Evolutionary conservation across 2,113 vertebrate species (phyloP), one percentile per base, ranked within the genome.

Genomic region (Pelodiscus sinensis): DNA sequence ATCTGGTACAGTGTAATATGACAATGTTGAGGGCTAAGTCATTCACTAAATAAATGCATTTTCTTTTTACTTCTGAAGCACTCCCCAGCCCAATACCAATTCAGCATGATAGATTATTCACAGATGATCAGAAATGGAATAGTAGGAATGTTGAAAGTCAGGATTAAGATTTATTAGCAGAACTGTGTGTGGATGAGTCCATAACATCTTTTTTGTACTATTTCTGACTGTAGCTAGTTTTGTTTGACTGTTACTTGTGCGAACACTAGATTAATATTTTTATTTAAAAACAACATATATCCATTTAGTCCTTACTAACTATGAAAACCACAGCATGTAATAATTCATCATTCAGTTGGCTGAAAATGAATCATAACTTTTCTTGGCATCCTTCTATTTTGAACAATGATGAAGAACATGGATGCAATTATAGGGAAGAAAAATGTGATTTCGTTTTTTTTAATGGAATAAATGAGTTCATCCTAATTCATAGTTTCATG

Each of bases 311-410:
- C 19, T 21, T 77, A 57, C 2, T 4, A 57, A 15, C 31, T 77
- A 1, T 91, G 6, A 35, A 60, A 60, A 15, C 1, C 44, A 15
- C 14, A 38, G 14, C 44, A 24, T 7, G 19, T 8, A 75, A 82
- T 35, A 12, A 60, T 0, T 0, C 62, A n/a, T 62, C 50, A 31
- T 1, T 25, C 5, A 0, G 9, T 55, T 83, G 68, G 3, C 71
- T 89, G 75, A 38, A 31, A 78, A 56, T 29, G 7, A 24, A 51
- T 56, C 38, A 1, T 0, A 55, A 8, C 1, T 56, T 85, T 55
- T 86, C 2, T 85, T 58, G 82, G 0, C 50, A 14, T 77, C 9
- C 87, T 81, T 60, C 1, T 71, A 14, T 16, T 19, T 6, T 24
- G 73, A 29, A 14, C 22, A 62, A 4, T 51, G 21, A 82, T 82